Evolutionary conservation across 2,888 invertebrate species (phyloP).

Genomic region (Xestia sexstrigata): DNA sequence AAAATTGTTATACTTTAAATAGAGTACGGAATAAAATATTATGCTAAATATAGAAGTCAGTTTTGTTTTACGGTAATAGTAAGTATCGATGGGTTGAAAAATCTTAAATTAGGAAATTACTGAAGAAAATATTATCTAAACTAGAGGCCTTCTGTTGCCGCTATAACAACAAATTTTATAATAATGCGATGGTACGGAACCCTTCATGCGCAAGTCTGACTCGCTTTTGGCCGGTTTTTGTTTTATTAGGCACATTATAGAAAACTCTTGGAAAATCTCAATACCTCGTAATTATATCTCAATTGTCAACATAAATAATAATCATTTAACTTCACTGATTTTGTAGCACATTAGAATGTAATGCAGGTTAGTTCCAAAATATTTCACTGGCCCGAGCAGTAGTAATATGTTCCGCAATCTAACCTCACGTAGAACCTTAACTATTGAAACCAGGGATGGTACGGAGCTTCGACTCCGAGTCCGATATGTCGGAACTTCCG

Average conservation of each 20-base stretch:
- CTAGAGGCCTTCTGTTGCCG: not conserved
- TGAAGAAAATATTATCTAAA: not conserved
- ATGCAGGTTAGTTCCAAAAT: conserved; percentile 45
- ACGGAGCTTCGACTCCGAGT: no score
- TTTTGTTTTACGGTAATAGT: not conserved
- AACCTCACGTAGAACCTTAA: conserved; percentile 38
- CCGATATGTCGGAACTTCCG: no score
- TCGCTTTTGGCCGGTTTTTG: no score
- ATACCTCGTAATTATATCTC: not conserved
- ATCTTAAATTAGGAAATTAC: not conserved
- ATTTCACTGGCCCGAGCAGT: conserved; percentile 32
- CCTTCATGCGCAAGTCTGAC: no score
- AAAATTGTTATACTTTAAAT: not conserved
- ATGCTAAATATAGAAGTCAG: not conserved
- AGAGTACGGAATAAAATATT: not conserved
- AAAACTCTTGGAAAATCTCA: not conserved
- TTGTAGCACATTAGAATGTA: not conserved
- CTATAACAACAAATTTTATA: no score
- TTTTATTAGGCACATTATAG: no score
- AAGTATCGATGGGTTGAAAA: not conserved
- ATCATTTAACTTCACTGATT: conserved; percentile 1
- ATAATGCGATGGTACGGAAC: no score
- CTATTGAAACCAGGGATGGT: conserved; percentile 48
- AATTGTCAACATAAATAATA: not conserved
- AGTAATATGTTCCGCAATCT: conserved; percentile 48